phyloP scores from a whole-genome alignment of 2,113 vertebrate genomes.

The Chaetodon trifascialis region DNA sequence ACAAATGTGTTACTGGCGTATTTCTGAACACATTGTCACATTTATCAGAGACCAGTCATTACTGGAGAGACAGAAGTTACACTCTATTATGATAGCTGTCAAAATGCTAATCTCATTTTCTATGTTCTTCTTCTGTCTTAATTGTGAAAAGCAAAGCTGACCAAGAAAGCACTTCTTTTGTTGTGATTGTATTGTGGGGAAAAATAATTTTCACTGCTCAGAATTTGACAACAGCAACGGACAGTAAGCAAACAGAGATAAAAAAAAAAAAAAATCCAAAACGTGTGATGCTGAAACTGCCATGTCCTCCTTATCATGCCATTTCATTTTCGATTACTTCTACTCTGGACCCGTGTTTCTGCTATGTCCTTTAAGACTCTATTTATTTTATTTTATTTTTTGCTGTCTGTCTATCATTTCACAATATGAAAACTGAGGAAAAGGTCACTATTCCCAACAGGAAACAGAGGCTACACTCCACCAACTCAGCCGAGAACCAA shows the following conservation, averaged over 20 bases:
- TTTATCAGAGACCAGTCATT: slow-evolving; percentile 24
- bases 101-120: slow-evolving; percentile 57
- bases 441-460: slow-evolving; percentile 24
- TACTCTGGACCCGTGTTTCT: background rate
- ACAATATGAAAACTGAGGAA: background rate
- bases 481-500: slow-evolving; percentile 36
- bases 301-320: slow-evolving; percentile 2
- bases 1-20: background rate
- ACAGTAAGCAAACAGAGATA: slow-evolving; percentile 17
- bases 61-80: slow-evolving; percentile 26
- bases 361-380: background rate
- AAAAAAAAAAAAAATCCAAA: slow-evolving; percentile 24
- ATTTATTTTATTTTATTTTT: background rate
- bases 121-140: slow-evolving; percentile 16
- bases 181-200: background rate
- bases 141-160: slow-evolving; percentile 36
- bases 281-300: background rate
- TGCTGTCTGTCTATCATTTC: slow-evolving; percentile 11
- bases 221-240: slow-evolving; percentile 13
- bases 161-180: background rate
- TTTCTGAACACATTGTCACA: slow-evolving; percentile 23
- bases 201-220: slow-evolving; percentile 41
- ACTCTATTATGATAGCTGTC: slow-evolving; percentile 58
- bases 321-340: slow-evolving; percentile 5
- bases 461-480: slow-evolving; percentile 11